Base-by-base conservation (phyloP, 2,888 invertebrate species). In the Pomacea canaliculata region DNA sequence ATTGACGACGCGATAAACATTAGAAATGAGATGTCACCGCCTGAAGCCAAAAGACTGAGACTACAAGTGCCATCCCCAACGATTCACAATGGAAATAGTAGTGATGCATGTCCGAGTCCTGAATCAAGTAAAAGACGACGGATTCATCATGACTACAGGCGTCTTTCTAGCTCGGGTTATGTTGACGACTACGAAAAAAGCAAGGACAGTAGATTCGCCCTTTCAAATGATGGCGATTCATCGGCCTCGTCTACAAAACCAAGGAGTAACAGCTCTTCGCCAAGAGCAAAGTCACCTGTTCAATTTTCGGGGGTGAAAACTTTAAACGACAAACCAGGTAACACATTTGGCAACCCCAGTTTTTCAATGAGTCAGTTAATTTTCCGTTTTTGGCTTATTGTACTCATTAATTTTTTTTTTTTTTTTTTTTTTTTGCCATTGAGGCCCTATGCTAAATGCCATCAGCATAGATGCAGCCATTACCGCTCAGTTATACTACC, bases 141-240 rank as follows among this genome's bases (percentile, higher is more conserved):
- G 49, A 85, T 89, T 51, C 88, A 88, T n/a, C 90, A 90, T 80
- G 88, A 90, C 77, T 90, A 90, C 81, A 82, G 90, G 63, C 82
- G 89, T 18, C 81, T 90, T 76, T 90, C 90, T 49, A 89, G 89
- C 78, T 88, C 90, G 65, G 90, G 90, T 59, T 90, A 90, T 79
- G 82, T 89, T 60, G 90, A 89, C 80, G 90, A 89, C 80, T 89
- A 89, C 81, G 86, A 86, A 78, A 81, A 82, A 63, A 83, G 87
- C 67, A 82, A 84, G 49, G 77, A 80, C 51, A 77, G 71, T 51
- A 73, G 78, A 71, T 80, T 79, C 72, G 69, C 75, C 10, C 76
- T 74, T 23, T 73, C 76, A 56, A 76, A 76, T 62, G 80, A 80
- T 13, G 71, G 73, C 16, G 79, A 78, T 65, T 76, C 78, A 46